A percentile compares a stretch with the other conserved stretches of the same genome.
Conservation (phyloP, 2,797 vertebrate species). For the Bradypodion ventrale region DNA sequence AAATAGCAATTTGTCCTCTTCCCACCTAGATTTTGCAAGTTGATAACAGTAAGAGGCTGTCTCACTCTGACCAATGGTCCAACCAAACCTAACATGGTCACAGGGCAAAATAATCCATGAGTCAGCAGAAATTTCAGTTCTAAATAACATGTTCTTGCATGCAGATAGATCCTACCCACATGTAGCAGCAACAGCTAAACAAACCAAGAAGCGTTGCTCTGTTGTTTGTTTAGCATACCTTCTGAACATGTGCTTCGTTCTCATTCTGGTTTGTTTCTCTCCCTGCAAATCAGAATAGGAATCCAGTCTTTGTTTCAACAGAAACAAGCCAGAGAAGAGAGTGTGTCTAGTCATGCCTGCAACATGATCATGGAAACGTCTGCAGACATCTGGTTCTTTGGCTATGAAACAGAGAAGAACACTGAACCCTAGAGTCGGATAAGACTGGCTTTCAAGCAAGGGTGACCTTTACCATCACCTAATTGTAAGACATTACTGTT, state of each 20-base stretch:
- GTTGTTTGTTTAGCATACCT: not conserved
- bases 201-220: not conserved
- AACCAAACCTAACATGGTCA: not conserved
- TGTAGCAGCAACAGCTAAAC: not conserved
- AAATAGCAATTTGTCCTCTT: too few species aligned
- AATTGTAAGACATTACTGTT: constrained; percentile 7
- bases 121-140: not conserved
- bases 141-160: not conserved
- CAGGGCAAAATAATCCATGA: not conserved
- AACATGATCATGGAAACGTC: too few species aligned
- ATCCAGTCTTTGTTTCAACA: not conserved
- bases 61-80: too few species aligned
- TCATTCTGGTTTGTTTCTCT: not conserved
- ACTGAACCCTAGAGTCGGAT: too few species aligned
- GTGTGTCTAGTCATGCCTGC: too few species aligned
- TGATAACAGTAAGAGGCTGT: too few species aligned
- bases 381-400: too few species aligned
- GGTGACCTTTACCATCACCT: too few species aligned
- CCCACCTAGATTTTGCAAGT: too few species aligned
- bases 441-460: too few species aligned
- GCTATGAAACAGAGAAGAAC: too few species aligned
- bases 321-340: not conserved
- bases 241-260: not conserved
- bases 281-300: not conserved
- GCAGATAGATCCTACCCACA: not conserved